phyloP scores from a whole-genome alignment of 2,113 vertebrate species.

The Cynoglossus semilaevis region DNA sequence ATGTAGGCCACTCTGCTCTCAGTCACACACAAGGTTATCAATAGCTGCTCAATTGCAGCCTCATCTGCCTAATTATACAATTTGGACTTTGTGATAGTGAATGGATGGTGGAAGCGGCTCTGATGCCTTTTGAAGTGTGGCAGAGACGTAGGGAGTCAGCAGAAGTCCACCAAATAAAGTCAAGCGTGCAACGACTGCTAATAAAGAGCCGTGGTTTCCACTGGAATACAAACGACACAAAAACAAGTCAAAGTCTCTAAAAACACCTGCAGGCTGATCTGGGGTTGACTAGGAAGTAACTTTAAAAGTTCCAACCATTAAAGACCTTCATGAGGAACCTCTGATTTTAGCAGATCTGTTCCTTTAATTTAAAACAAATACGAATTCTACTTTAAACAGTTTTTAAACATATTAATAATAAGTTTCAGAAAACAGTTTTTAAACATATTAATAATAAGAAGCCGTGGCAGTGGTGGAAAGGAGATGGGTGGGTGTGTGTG shows the following conservation, averaged over 20 bases:
- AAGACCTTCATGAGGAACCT: too few relatives aligned
- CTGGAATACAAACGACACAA: slow-evolving; percentile 55
- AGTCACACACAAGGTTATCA: slow-evolving; percentile 68
- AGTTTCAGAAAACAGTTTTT: too few relatives aligned
- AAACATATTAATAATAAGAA: too few relatives aligned
- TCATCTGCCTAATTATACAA: slow-evolving; percentile 73
- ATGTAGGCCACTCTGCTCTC: slow-evolving; percentile 51
- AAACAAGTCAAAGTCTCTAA: slow-evolving; percentile 42
- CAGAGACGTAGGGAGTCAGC: slow-evolving; percentile 42
- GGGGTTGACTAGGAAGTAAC: slow-evolving; percentile 2
- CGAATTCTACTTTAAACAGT: too few relatives aligned
- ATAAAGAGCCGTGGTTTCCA: slow-evolving; percentile 59
- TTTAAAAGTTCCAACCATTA: background rate
- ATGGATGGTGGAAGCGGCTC: slow-evolving; percentile 56
- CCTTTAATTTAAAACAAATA: too few relatives aligned
- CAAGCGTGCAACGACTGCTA: slow-evolving; percentile 56
- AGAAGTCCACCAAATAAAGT: slow-evolving; percentile 55
- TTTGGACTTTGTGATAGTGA: slow-evolving; percentile 68
- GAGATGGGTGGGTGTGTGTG: slow-evolving; percentile 5
- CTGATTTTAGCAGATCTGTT: too few relatives aligned
- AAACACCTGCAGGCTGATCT: slow-evolving; percentile 21
- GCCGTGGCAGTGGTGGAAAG: too few relatives aligned
- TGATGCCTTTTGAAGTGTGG: slow-evolving; percentile 42
- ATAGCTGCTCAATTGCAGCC: slow-evolving; percentile 65
- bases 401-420: too few relatives aligned